These are phyloP conservation scores for Priocnemis perturbator DNA, from an alignment of 2,888 invertebrate genomes.

Conservation along the genomic window DNA sequence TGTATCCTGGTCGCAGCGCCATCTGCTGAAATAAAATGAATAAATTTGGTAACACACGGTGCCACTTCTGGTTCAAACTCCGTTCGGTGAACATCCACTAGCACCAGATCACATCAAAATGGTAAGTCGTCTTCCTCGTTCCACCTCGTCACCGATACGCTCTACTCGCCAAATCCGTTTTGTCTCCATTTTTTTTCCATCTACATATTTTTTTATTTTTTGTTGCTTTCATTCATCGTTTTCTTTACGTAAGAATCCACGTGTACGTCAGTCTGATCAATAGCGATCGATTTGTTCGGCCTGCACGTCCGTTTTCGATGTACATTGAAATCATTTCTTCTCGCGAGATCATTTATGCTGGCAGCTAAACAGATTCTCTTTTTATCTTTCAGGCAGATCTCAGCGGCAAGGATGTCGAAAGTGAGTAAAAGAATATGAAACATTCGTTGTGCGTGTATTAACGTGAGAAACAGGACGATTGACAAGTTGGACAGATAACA, in stretches of 20 bases:
- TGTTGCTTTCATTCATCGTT: too few relatives aligned
- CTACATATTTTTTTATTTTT: too few relatives aligned
- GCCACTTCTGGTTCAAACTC: conserved; percentile 87
- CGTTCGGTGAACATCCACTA: conserved; percentile 84
- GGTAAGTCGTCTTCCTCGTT: conserved; percentile 38
- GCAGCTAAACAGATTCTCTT: background rate
- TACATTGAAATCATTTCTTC: too few relatives aligned
- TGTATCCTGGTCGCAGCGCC: conserved; percentile 80
- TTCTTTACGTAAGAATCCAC: too few relatives aligned
- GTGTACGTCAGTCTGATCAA: too few relatives aligned
- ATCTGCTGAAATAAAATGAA: conserved; percentile 86
- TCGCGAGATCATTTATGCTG: too few relatives aligned
- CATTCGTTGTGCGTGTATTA: conserved; percentile 19
- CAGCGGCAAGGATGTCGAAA: conserved; percentile 91
- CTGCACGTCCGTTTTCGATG: too few relatives aligned
- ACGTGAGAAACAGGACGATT: conserved; percentile 1
- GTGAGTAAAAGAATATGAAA: conserved; percentile 80
- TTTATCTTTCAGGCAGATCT: conserved; percentile 86
- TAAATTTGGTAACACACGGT: conserved; percentile 81
- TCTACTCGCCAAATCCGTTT: too few relatives aligned
- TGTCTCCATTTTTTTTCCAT: too few relatives aligned
- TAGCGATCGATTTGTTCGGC: too few relatives aligned
- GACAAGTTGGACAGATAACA: background rate
- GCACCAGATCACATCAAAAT: conserved; percentile 47
- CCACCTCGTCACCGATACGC: background rate